A percentile compares a stretch with the other conserved stretches of the same genome.
Evolutionary conservation across 92 coral and sea anemone genomes (phyloP).

Genomic region (Siderastrea radians): DNA sequence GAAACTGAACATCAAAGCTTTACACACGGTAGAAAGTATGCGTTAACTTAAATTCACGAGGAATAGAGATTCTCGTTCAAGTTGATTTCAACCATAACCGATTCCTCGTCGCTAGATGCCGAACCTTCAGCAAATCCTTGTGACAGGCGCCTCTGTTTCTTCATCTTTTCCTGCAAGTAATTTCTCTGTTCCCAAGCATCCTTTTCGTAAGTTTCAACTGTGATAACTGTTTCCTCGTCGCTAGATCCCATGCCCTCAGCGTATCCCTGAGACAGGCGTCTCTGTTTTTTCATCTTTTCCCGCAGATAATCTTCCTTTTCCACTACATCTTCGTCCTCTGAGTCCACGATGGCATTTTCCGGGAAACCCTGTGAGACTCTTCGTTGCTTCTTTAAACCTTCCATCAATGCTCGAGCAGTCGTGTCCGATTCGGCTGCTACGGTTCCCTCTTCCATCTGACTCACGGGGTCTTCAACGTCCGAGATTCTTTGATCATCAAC

Average conservation of each 20-base stretch:
- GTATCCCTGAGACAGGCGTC: slow-evolving; percentile 63
- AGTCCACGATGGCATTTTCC: slow-evolving; percentile 54
- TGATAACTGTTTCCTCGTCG: slow-evolving; percentile 19
- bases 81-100: slow-evolving; percentile 44
- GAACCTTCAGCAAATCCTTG: slow-evolving; percentile 54
- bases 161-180: slow-evolving; percentile 59
- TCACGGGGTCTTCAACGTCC: not conserved
- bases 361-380: slow-evolving; percentile 77
- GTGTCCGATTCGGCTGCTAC: not conserved
- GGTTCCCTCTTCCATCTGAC: slow-evolving; percentile 25
- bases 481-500: not conserved
- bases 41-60: not conserved
- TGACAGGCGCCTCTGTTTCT: slow-evolving; percentile 68
- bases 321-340: slow-evolving; percentile 48
- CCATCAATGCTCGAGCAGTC: slow-evolving; percentile 24
- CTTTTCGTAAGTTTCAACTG: slow-evolving; percentile 3
- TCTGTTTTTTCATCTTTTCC: slow-evolving; percentile 61
- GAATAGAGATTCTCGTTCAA: slow-evolving; percentile 4
- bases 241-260: slow-evolving; percentile 33
- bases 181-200: not conserved
- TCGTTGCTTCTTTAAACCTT: slow-evolving; percentile 56
- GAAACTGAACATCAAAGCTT: not conserved
- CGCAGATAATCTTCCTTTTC: slow-evolving; percentile 55
- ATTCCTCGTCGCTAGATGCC: slow-evolving; percentile 53
- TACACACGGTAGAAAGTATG: not conserved